Base-by-base conservation (phyloP, 2,113 vertebrate species). In the Gymnocephalus cernua region DNA sequence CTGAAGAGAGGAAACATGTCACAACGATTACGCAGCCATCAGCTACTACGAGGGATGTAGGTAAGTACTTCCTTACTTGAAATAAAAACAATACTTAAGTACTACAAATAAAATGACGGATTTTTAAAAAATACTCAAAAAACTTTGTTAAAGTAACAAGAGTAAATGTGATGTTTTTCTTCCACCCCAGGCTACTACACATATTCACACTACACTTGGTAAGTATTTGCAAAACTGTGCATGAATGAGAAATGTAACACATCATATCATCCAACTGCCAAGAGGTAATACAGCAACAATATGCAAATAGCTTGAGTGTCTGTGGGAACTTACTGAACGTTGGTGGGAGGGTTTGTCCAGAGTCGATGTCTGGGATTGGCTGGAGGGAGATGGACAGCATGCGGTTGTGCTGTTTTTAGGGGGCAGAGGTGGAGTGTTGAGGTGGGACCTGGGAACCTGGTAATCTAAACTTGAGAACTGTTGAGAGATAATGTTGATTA, bases 381-480 rank as follows among this genome's bases (percentile, higher is more conserved):
- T 15, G 32, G 44, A 70, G 8, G 79, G 79, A 38, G 80, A 76
- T 2, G 69, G 50, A 62, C 65, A 82, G 12, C 18, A 44, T 12
- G 87, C 72, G 16, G 25, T 69, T 6, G 44, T 18, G 38, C 5
- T 77, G 56, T 45, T 78, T 85, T 92, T 94, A 29, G 93, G 88
- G 56, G 93, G 93, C 63, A 93, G 83, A 19, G 89, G 87, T 67
- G 95, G 93, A 47, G 32, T 82, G 0, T 25, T n/a, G 48, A 75
- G 73, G 47, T 27, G 32, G 59, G 85, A 67, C 14, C 47, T 65
- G 58, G 91, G 84, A 58, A 82, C 19, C 21, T 93, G 91, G 79
- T 78, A 82, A 15, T 92, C 92, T 70, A 90, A 83, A 83, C 80
- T 86, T 32, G 92, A 92, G 16, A 89, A 63, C 93, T 93, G 86